Percentiles rank a stretch among this genome's conserved stretches.
phyloP scores from a whole-genome alignment of 2,797 vertebrate genomes.

The Bradypodion pumilum region DNA sequence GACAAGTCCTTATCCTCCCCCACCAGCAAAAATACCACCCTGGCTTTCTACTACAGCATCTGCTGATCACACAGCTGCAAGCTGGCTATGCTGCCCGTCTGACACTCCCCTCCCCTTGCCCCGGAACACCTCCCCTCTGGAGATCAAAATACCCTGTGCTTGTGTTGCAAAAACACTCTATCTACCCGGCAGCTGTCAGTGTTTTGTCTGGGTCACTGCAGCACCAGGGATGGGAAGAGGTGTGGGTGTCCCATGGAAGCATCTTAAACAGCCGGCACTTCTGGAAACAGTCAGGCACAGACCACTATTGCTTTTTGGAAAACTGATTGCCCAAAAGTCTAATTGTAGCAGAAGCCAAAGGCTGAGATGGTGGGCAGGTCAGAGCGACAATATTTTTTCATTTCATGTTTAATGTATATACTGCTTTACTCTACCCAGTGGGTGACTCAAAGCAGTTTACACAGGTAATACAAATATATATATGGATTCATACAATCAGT shows the following conservation, averaged over 20 bases:
- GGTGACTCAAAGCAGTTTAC: too few species aligned
- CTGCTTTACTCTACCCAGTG: too few species aligned
- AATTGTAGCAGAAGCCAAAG: too few species aligned
- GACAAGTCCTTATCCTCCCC: conserved; percentile 28
- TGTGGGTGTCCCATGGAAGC: conserved; percentile 79
- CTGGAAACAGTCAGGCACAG: conserved; percentile 75
- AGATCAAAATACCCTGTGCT: conserved; percentile 84
- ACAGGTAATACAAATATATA: too few species aligned
- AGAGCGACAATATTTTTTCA: too few species aligned
- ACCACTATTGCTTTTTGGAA: too few species aligned
- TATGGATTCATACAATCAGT: too few species aligned
- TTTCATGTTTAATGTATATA: too few species aligned
- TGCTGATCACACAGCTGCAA: conserved; percentile 84
- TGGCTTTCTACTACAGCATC: conserved; percentile 74
- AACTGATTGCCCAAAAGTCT: too few species aligned
- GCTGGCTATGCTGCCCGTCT: conserved; percentile 68
- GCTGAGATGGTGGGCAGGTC: too few species aligned
- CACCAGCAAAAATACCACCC: background rate
- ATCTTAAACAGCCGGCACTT: conserved; percentile 82
- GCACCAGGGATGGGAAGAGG: conserved; percentile 70
- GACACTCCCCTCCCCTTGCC: conserved; percentile 45
- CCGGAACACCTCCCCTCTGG: conserved; percentile 51
- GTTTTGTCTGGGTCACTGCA: conserved; percentile 92
- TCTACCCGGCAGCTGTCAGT: conserved; percentile 88
- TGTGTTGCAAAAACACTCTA: conserved; percentile 74